A percentile compares a stretch with the other conserved stretches of the same genome.
These are phyloP conservation scores for Ectemnius cavifrons DNA, from an alignment of 2,888 invertebrate species.

Conservation along the genomic window DNA sequence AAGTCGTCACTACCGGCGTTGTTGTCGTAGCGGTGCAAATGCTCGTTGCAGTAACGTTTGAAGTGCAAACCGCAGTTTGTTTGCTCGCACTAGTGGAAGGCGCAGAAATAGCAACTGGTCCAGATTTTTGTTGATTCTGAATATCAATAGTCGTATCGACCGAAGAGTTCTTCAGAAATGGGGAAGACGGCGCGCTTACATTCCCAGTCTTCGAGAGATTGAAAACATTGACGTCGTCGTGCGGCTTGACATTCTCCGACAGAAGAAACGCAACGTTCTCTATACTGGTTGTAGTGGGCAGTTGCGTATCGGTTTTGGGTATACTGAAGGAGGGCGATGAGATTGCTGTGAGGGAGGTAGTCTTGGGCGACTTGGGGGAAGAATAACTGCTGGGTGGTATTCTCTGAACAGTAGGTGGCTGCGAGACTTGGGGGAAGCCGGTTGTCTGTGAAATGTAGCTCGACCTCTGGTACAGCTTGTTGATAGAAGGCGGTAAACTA, in stretches of 20 bases:
- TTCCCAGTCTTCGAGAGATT: constrained; percentile 65
- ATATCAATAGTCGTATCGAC: not conserved
- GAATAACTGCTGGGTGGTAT: constrained; percentile 72
- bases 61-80: not conserved
- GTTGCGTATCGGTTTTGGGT: constrained; percentile 56
- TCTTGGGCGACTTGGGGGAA: constrained; percentile 65
- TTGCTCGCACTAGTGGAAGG: not conserved
- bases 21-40: not conserved
- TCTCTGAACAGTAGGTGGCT: constrained; percentile 73
- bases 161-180: not conserved
- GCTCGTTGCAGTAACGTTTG: not conserved
- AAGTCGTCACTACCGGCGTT: not conserved
- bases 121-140: not conserved
- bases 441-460: constrained; percentile 71
- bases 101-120: not conserved
- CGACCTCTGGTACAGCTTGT: constrained; percentile 73
- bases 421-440: constrained; percentile 59
- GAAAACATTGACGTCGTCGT: constrained; percentile 63
- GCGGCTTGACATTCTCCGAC: constrained; percentile 34
- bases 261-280: constrained; percentile 56
- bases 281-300: constrained; percentile 42
- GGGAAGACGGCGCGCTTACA: constrained; percentile 10
- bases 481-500: constrained; percentile 75
- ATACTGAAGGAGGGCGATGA: constrained; percentile 56
- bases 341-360: constrained; percentile 58